Conservation (phyloP, 2,797 vertebrate genomes). For the Paguma larvata region DNA sequence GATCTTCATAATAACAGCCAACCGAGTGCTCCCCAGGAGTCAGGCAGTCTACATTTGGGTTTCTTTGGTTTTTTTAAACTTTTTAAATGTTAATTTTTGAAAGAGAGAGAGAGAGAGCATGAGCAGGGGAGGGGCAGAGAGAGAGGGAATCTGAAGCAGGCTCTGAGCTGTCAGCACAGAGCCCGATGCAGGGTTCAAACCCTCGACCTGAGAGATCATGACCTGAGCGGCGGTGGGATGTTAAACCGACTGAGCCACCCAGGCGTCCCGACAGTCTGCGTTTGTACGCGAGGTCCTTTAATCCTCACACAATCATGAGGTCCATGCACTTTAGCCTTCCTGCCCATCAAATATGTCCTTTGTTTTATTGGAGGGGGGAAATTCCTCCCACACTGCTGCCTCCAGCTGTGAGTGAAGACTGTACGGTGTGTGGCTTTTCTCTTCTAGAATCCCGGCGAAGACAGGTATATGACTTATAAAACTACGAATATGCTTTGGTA, state of each 20-base stretch:
- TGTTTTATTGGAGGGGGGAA: slow-evolving; percentile 85
- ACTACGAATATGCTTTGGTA: slow-evolving; percentile 96
- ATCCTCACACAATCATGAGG: not conserved
- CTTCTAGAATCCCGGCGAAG: slow-evolving; percentile 92
- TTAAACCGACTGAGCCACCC: no score
- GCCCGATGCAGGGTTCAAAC: no score
- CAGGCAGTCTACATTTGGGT: not conserved
- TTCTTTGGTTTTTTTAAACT: no score
- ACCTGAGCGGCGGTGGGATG: no score
- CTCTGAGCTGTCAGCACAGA: no score
- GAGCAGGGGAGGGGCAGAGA: no score
- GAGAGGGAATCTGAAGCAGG: no score
- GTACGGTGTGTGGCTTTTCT: slow-evolving; percentile 91
- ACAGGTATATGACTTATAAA: slow-evolving; percentile 95
- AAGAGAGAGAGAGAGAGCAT: no score
- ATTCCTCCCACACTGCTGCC: slow-evolving; percentile 91
- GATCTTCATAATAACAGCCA: not conserved
- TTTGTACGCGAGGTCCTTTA: not conserved
- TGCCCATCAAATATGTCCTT: slow-evolving; percentile 89
- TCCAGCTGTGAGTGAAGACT: slow-evolving; percentile 89
- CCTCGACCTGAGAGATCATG: no score
- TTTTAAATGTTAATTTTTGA: no score
- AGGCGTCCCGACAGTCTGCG: not conserved
- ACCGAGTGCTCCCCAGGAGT: not conserved
- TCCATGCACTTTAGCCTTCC: slow-evolving; percentile 86